phyloP scores from a whole-genome alignment of 2,888 invertebrate species.

The Bibio marci region DNA sequence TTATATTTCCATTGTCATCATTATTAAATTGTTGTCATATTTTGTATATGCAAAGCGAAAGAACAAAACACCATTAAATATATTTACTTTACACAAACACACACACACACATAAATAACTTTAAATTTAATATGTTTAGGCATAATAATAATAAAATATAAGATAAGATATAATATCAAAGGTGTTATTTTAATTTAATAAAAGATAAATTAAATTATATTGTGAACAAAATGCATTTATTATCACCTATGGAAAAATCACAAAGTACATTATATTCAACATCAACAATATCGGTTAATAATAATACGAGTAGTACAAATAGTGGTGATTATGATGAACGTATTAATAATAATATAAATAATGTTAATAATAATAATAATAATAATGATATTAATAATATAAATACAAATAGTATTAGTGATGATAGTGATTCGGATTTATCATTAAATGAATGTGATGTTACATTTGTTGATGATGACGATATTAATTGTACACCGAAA shows the following conservation, averaged over 20 bases:
- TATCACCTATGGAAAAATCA: conserved; percentile 13
- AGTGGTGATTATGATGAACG: conserved; percentile 3
- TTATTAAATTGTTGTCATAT: too few relatives aligned
- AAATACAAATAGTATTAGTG: conserved; percentile 7
- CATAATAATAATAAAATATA: too few relatives aligned
- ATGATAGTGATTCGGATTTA: conserved; percentile 19
- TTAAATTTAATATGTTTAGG: too few relatives aligned
- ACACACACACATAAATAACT: too few relatives aligned
- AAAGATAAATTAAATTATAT: too few relatives aligned
- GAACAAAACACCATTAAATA: too few relatives aligned
- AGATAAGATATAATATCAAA: too few relatives aligned
- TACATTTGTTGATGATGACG: conserved; percentile 26
- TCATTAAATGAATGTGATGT: conserved; percentile 23
- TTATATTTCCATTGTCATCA: too few relatives aligned
- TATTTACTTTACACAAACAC: too few relatives aligned
- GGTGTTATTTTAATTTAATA: too few relatives aligned
- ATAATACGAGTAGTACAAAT: conserved; percentile 4
- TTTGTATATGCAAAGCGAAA: too few relatives aligned
- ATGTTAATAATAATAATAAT: background rate
- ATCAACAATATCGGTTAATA: conserved; percentile 11
- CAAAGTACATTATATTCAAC: conserved; percentile 11
- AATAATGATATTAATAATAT: background rate
- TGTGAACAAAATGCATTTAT: conserved; percentile 14
- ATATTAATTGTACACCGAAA: conserved; percentile 26
- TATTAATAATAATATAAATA: conserved; percentile 6